Percentiles rank a stretch among this genome's conserved stretches.
Conservation (phyloP, 2,113 vertebrate species). For the Pterocles gutturalis region DNA sequence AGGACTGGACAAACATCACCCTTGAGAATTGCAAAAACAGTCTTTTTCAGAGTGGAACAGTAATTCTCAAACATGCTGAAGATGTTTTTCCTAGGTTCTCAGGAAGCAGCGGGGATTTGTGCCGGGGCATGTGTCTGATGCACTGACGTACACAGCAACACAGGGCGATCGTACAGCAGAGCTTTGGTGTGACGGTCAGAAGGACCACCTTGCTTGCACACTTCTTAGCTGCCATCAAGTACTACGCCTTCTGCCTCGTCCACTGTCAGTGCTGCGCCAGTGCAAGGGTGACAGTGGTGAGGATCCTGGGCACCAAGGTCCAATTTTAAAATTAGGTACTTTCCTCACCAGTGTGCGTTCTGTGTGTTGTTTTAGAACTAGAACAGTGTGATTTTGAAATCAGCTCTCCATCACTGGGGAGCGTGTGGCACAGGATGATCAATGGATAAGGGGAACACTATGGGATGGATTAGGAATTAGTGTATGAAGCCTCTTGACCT, state of each 20-base stretch:
- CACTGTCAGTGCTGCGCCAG: background rate
- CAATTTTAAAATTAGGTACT: background rate
- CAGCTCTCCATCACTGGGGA: background rate
- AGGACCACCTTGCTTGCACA: rapidly evolving
- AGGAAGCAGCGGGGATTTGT: background rate
- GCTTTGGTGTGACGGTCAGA: background rate
- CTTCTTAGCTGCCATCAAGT: background rate
- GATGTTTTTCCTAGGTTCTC: background rate
- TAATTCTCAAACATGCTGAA: background rate
- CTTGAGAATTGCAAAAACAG: background rate
- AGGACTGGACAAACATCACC: background rate
- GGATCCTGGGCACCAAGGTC: background rate
- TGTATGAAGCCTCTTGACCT: background rate
- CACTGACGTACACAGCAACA: background rate
- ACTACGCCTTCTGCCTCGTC: background rate
- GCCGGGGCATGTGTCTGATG: background rate
- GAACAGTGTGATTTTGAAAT: background rate
- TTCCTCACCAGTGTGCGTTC: background rate
- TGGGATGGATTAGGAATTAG: background rate
- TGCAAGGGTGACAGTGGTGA: background rate
- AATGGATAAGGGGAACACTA: background rate
- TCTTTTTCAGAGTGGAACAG: background rate
- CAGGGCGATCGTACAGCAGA: rapidly evolving
- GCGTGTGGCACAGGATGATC: background rate
- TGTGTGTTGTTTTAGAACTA: background rate